phyloP scores from a whole-genome alignment of 2,888 invertebrate species.

The Hermaeophaga mercurialis region DNA sequence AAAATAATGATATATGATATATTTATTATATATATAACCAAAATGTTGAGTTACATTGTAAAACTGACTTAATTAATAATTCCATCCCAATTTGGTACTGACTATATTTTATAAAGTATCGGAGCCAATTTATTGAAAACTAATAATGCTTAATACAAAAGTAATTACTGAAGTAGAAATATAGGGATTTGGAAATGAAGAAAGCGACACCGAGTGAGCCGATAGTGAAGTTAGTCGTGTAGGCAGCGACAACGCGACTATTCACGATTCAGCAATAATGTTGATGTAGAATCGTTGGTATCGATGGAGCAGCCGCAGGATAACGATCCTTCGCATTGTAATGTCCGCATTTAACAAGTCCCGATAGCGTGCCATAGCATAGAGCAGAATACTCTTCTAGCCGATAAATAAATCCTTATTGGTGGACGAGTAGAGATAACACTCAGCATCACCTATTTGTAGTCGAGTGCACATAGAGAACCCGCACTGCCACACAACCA shows the following conservation, averaged over 20 bases:
- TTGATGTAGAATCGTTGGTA: conserved; percentile 57
- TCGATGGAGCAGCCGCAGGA: conserved; percentile 56
- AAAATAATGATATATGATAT: too few relatives aligned
- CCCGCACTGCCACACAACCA: conserved; percentile 33
- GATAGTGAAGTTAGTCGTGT: conserved; percentile 40
- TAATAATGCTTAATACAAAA: too few relatives aligned
- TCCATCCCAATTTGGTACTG: too few relatives aligned
- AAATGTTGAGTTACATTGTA: too few relatives aligned
- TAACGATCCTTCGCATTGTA: conserved; percentile 59
- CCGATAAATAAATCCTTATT: conserved; percentile 56
- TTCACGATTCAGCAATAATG: conserved; percentile 59
- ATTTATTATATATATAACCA: too few relatives aligned
- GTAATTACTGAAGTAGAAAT: too few relatives aligned
- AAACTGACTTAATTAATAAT: too few relatives aligned
- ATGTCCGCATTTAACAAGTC: conserved; percentile 58
- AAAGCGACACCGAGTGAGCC: conserved; percentile 34
- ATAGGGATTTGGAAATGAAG: too few relatives aligned
- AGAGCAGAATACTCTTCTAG: conserved; percentile 41
- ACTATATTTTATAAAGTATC: too few relatives aligned
- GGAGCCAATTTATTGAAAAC: too few relatives aligned
- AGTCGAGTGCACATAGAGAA: conserved; percentile 40
- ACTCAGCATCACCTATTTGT: conserved; percentile 53
- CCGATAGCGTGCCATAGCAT: conserved; percentile 50
- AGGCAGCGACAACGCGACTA: conserved; percentile 54
- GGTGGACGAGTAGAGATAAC: conserved; percentile 51